These are phyloP conservation scores for Tetramorium alpestre DNA, from an alignment of 1,140 invertebrate species.

Conservation along the genomic window DNA sequence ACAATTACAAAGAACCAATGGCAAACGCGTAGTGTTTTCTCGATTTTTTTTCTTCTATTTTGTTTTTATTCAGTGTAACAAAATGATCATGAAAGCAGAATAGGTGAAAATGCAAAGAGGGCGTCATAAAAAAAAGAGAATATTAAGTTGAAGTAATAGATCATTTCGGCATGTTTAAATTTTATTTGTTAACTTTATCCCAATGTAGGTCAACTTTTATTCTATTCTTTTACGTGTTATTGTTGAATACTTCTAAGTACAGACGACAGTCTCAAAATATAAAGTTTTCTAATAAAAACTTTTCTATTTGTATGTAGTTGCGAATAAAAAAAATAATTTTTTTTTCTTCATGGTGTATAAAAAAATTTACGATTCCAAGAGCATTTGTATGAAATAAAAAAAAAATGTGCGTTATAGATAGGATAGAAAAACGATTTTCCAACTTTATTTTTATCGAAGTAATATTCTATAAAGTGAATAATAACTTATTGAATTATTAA, in stretches of 20 bases:
- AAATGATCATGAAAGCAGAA: background rate
- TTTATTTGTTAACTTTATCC: background rate
- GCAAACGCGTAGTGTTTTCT: background rate
- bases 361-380: background rate
- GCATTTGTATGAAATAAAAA: background rate
- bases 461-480: background rate
- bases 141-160: background rate
- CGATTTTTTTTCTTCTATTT: background rate
- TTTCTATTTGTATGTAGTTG: background rate
- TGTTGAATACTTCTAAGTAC: slow-evolving; percentile 3
- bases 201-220: slow-evolving; percentile 26
- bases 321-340: background rate
- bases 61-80: background rate
- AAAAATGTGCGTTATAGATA: background rate
- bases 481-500: background rate
- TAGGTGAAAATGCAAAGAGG: background rate
- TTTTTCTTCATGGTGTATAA: background rate
- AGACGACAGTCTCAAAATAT: background rate
- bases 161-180: background rate
- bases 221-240: slow-evolving; percentile 4
- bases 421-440: no score
- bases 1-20: slow-evolving; percentile 5
- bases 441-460: background rate
- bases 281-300: slow-evolving; percentile 52
- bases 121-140: background rate